phyloP scores from a whole-genome alignment of 2,888 invertebrate species.

The Hydraecia micacea region DNA sequence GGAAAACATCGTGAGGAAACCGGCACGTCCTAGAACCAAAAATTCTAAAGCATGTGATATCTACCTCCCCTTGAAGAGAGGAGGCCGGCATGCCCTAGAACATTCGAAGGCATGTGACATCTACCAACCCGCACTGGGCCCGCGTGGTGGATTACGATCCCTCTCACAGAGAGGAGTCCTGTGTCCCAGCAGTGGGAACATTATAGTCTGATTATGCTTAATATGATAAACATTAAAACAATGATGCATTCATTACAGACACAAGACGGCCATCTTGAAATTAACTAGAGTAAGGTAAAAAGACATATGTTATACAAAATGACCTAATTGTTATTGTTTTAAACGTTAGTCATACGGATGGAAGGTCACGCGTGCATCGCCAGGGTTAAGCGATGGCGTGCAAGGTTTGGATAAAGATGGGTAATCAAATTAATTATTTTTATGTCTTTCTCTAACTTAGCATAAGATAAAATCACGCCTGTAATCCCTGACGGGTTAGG shows the following conservation, averaged over 20 bases:
- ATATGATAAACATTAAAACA: background rate
- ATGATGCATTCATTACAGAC: background rate
- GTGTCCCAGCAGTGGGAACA: background rate
- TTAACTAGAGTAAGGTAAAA: slow-evolving; percentile 47
- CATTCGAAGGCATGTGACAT: background rate
- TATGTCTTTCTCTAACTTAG: background rate
- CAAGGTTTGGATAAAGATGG: slow-evolving; percentile 44
- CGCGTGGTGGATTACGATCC: background rate
- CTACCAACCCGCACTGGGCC: background rate
- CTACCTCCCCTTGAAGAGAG: no score
- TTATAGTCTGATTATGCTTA: background rate
- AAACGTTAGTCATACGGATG: slow-evolving; percentile 51
- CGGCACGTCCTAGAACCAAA: background rate
- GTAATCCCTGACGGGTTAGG: background rate
- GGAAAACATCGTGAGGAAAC: background rate
- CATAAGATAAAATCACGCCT: background rate
- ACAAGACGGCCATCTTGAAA: slow-evolving; percentile 28
- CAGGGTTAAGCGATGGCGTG: slow-evolving; percentile 46
- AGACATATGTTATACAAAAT: slow-evolving; percentile 35
- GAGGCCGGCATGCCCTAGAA: background rate
- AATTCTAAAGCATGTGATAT: background rate
- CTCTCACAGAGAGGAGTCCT: background rate
- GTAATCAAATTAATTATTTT: background rate
- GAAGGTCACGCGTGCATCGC: slow-evolving; percentile 56
- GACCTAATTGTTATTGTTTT: slow-evolving; percentile 61